These are phyloP conservation scores for Oryzias dopingdopingensis DNA, from an alignment of 2,797 vertebrate genomes.

Conservation along the genomic window DNA sequence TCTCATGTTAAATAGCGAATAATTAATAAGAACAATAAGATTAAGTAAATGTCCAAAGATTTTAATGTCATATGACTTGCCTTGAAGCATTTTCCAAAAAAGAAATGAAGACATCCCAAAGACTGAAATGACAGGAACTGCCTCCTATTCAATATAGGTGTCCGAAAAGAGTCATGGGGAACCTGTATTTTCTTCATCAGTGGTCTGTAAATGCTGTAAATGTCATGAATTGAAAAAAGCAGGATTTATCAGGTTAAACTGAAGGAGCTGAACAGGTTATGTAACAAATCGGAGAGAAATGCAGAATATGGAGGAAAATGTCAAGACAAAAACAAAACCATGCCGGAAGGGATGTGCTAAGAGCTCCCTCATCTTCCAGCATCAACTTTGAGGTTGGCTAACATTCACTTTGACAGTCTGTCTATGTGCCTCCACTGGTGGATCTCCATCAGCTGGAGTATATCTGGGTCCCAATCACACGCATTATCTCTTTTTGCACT, in stretches of 20 bases:
- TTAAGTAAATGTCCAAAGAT: slow-evolving; percentile 20
- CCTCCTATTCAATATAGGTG: not conserved
- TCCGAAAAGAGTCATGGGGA: not conserved
- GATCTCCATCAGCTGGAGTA: slow-evolving; percentile 89
- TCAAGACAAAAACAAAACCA: slow-evolving; percentile 35
- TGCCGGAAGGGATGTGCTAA: slow-evolving; percentile 49
- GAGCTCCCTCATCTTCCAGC: slow-evolving; percentile 41
- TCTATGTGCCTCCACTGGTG: slow-evolving; percentile 39
- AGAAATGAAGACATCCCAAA: slow-evolving; percentile 2
- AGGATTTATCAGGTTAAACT: slow-evolving; percentile 21
- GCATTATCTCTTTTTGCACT: slow-evolving; percentile 99
- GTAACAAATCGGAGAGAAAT: slow-evolving; percentile 18
- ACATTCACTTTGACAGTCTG: slow-evolving; percentile 46
- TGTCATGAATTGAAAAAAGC: slow-evolving; percentile 16
- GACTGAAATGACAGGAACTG: slow-evolving; percentile 31
- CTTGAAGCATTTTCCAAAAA: too few species aligned
- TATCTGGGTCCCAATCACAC: slow-evolving; percentile 98
- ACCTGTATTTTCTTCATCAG: slow-evolving; percentile 5
- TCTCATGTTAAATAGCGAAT: slow-evolving; percentile 45
- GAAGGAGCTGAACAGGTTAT: slow-evolving; percentile 24
- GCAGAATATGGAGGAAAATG: slow-evolving; percentile 20
- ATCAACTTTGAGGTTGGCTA: slow-evolving; percentile 48
- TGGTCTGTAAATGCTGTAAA: slow-evolving; percentile 6
- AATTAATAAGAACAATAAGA: slow-evolving; percentile 57
- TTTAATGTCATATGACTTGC: too few species aligned